These are phyloP conservation scores for Timema podura DNA, from an alignment of 2,888 invertebrate genomes.

Conservation along the genomic window DNA sequence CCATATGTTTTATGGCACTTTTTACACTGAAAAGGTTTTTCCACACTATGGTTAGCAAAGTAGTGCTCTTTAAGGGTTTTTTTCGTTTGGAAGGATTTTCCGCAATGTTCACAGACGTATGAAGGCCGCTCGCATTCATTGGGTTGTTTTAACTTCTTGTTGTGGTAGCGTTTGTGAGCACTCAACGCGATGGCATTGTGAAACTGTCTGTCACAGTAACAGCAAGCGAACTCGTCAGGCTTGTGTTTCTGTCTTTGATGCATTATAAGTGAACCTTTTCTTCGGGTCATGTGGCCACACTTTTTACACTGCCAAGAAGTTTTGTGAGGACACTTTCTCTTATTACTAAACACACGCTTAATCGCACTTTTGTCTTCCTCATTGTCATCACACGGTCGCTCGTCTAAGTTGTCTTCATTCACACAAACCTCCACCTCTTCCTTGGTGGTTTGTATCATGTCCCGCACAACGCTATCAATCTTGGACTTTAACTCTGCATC, in stretches of 20 bases:
- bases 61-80: conserved; percentile 39
- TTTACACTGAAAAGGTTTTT: conserved; percentile 37
- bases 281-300: conserved; percentile 20
- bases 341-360: no score
- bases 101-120: conserved; percentile 29
- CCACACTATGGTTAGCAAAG: conserved; percentile 35
- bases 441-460: background rate
- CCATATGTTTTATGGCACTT: conserved; percentile 39
- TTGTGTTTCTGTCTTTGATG: conserved; percentile 22
- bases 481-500: no score
- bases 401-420: conserved; percentile 9
- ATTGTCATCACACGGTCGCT: background rate
- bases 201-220: conserved; percentile 25
- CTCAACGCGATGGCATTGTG: conserved; percentile 10
- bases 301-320: conserved; percentile 25
- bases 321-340: no score
- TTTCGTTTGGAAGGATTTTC: conserved; percentile 22
- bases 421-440: background rate
- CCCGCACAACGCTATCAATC: no score
- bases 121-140: conserved; percentile 6
- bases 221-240: conserved; percentile 16
- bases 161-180: conserved; percentile 21
- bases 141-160: background rate
- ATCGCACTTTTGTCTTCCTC: background rate
- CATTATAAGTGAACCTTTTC: conserved; percentile 19